phyloP scores from a whole-genome alignment of 2,888 invertebrate genomes.

The Patella ulyssiponensis region DNA sequence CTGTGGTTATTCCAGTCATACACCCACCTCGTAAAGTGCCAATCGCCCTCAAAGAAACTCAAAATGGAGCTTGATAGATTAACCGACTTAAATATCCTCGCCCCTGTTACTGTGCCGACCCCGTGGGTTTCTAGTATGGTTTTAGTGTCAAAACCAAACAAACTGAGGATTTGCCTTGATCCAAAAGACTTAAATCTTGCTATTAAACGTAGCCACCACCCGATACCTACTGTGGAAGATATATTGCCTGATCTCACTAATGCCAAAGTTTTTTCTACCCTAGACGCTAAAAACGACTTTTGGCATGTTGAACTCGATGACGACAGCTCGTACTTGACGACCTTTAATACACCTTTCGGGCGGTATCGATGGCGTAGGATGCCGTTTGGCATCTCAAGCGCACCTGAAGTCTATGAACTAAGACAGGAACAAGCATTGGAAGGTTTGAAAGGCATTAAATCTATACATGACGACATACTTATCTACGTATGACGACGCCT shows the following conservation, averaged over 20 bases:
- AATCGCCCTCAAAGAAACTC: not conserved
- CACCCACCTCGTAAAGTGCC: not conserved
- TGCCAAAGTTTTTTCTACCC: conserved; percentile 22
- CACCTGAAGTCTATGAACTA: conserved; percentile 35
- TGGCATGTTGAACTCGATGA: conserved; percentile 19
- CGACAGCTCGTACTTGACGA: conserved; percentile 28
- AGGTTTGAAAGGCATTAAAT: conserved; percentile 30
- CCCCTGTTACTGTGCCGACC: too few relatives aligned
- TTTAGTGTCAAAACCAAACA: not conserved
- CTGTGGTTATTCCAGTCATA: not conserved
- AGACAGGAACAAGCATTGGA: conserved; percentile 30
- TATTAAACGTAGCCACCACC: conserved; percentile 25
- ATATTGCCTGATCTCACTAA: conserved; percentile 16
- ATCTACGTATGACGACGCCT: conserved; percentile 28
- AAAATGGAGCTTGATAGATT: not conserved
- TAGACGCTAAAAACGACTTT: conserved; percentile 21
- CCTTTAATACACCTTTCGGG: conserved; percentile 31
- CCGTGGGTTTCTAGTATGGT: too few relatives aligned
- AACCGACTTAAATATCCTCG: too few relatives aligned
- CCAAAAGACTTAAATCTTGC: conserved; percentile 18
- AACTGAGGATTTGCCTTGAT: too few relatives aligned
- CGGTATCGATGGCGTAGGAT: conserved; percentile 20
- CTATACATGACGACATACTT: conserved; percentile 39
- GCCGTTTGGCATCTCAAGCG: conserved; percentile 37
- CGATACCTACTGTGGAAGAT: conserved; percentile 22